A percentile compares a stretch with the other conserved stretches of the same genome.
phyloP scores from a whole-genome alignment of 2,797 vertebrate species.

The Notolepis coatsorum region DNA sequence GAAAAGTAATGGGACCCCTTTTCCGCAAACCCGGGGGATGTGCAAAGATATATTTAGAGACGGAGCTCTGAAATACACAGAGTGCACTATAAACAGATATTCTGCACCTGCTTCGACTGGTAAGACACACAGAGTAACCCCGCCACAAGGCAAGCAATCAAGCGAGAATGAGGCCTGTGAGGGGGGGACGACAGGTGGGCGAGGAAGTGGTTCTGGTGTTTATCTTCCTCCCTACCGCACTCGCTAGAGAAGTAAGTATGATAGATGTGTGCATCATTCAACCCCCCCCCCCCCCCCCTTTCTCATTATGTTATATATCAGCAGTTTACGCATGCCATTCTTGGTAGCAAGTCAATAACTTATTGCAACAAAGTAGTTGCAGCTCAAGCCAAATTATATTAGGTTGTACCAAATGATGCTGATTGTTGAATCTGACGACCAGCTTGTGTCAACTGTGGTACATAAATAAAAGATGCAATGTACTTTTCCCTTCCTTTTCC shows the following conservation, averaged over 20 bases:
- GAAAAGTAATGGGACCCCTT: slow-evolving; percentile 5
- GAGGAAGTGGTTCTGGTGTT: slow-evolving; percentile 68
- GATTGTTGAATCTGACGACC: too few relatives aligned
- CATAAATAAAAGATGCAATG: too few relatives aligned
- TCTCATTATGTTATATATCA: too few relatives aligned
- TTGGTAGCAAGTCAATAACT: too few relatives aligned
- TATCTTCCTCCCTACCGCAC: slow-evolving; percentile 41
- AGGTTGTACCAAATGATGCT: not conserved
- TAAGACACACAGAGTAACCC: slow-evolving; percentile 20
- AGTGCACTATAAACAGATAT: slow-evolving; percentile 37
- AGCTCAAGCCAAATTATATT: not conserved
- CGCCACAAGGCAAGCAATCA: slow-evolving; percentile 24
- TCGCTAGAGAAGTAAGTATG: slow-evolving; percentile 8
- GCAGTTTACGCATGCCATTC: not conserved
- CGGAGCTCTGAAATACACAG: slow-evolving; percentile 7
- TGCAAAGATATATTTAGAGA: slow-evolving; percentile 62
- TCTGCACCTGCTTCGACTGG: slow-evolving; percentile 53
- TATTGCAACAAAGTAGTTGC: too few relatives aligned
- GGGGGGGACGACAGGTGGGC: slow-evolving; percentile 63
- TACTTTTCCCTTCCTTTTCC: too few relatives aligned
- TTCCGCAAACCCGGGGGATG: slow-evolving; percentile 50
- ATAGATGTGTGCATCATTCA: slow-evolving; percentile 43
- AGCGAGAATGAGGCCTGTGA: slow-evolving; percentile 50
- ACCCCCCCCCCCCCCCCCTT: too few relatives aligned
- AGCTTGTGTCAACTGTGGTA: too few relatives aligned